Evolutionary conservation across 30 jellyfish, hydroid and myxozoan species (phyloP), one percentile per base, ranked within the genome.

Genomic region (Aurelia aurita): DNA sequence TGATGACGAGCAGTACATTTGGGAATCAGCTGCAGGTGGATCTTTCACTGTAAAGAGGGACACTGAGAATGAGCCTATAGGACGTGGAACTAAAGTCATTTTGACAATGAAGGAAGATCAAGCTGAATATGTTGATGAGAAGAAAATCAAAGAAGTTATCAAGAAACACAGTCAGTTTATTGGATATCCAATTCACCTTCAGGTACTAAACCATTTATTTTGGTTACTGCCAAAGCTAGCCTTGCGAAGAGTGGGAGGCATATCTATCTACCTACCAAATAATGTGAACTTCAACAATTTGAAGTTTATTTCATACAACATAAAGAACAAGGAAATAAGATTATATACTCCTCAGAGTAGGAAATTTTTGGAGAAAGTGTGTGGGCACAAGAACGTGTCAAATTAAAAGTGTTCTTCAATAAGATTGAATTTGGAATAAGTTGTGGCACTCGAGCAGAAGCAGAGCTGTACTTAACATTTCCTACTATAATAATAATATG

Each of bases 21-120:
- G 99, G 99, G 92, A 71, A 29, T 95, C 99, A 2, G 75, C 99
- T 9, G 99, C 99, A 18, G 97, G 98, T 31, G 99, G 99, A 23
- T 89, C 99, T 3, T 95, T 95, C 83, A 89, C 99, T 27, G 98
- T 95, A 34, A 84, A 64, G 47, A 67, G 90, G 31, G 99, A 95
- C 90, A 95, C 99, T 18, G 90, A 74, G 12, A 87, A 87, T 62
- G 99, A 95, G 79, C 97, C 98, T 29, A 72, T 95, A 19, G 99
- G 98, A 15, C 97, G 99, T 10, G 99, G 99, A 25, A 95, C 99
- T 1, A 86, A 84, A 62, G 83, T 95, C 84, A 90, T 87, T 21
- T 78, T 95, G 86, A 81, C 86, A 89, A 46, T 95, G 92, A 90
- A 90, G 72, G 99, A 95, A 61, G 99, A 95, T 68, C 98, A 90